Evolutionary conservation across 2,888 invertebrate genomes (phyloP), one percentile per base, ranked within the genome.

Genomic region (Gymnocheta viridis): DNA sequence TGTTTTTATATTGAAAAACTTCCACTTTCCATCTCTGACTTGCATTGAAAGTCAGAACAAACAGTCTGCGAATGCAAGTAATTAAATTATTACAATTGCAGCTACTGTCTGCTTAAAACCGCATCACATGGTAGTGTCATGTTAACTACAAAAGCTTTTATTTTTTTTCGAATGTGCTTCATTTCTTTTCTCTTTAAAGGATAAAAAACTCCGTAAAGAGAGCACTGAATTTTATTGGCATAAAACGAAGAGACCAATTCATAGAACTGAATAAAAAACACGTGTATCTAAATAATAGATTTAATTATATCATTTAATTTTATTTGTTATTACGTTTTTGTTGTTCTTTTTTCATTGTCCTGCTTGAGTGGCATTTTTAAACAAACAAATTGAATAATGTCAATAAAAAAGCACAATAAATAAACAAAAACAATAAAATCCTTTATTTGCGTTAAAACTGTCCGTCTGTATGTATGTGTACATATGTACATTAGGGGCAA

Each of bases 211-310:
- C 29, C 7, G 38, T 17, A n/a, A 64, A 41, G 51, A 64, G 64
- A 64, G 54, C 2, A 38, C 41, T 24, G 5, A 9, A 41, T 22
- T 72, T 51, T 41, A 41, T 54, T 51, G 51, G 27, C 9, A 17
- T 22, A 12, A 24, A 49, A 58, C 2, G 35, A 73, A 22, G 38
- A 64, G 27, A 64, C 6, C 4, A 22, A 35, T 44, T 60, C 17
- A 54, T 69, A 0, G 19, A 19, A 60, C 62, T 60, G 22, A 69
- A 49, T 27, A 29, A 66, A 49, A 58, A 76, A 69, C 74, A 81
- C 81, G 81, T 81, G 81, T 64, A 51, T 70, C 60, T 69, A 27
- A n/a, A n/a, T n/a, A n/a, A n/a, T n/a, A n/a, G n/a, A n/a, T n/a
- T n/a, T n/a, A n/a, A n/a, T 54, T 81, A 29, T 56, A 17, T 56